phyloP scores from a whole-genome alignment of 64 coral and sea anemone genomes.

The Trachythela sp. region DNA sequence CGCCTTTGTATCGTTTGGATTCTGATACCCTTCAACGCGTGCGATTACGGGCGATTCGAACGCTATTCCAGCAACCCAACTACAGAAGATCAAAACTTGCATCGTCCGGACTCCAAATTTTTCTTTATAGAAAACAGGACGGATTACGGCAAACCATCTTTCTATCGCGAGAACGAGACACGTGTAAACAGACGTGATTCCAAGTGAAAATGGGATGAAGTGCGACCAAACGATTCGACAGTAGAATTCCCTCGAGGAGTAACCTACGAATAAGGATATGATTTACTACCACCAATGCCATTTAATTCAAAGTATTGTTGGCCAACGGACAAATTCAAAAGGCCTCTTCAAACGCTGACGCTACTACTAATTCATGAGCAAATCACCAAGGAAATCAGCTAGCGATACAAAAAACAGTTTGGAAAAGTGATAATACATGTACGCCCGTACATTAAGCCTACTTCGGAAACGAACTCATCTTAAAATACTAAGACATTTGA shows the following conservation, averaged over 20 bases:
- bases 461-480: too few species aligned
- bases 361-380: too few species aligned
- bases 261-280: background rate
- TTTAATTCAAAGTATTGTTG: too few species aligned
- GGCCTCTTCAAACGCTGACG: too few species aligned
- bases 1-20: background rate
- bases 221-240: background rate
- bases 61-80: background rate
- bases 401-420: too few species aligned
- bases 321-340: too few species aligned
- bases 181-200: slow-evolving; percentile 5
- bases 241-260: background rate
- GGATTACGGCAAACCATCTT: slow-evolving; percentile 10
- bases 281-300: too few species aligned
- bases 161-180: slow-evolving; percentile 6
- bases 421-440: too few species aligned
- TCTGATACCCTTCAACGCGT: background rate
- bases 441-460: too few species aligned
- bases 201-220: background rate
- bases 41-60: background rate
- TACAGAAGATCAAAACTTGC: background rate
- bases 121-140: background rate
- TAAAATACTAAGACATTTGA: too few species aligned
- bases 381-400: too few species aligned
- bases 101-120: background rate